Conservation (phyloP, 2,888 invertebrate species). For the Amiota minor region DNA sequence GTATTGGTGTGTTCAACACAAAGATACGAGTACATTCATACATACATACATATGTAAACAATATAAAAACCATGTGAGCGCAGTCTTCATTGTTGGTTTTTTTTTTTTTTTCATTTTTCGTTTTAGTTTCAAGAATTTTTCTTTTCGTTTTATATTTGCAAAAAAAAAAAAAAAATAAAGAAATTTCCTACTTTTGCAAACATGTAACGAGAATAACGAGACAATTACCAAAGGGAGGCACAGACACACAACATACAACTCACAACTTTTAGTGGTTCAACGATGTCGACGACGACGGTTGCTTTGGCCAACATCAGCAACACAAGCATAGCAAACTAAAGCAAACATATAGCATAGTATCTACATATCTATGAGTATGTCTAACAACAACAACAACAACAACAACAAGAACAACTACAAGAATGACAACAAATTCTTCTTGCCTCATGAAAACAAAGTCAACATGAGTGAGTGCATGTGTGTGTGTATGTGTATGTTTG, state of each 20-base stretch:
- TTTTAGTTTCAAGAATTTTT: conserved; percentile 1
- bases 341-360: conserved; percentile 8
- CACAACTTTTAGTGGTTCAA: conserved; percentile 5
- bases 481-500: conserved; percentile 1
- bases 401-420: background rate
- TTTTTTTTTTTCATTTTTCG: background rate
- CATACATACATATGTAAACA: background rate
- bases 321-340: conserved; percentile 2
- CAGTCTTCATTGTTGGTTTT: background rate
- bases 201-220: conserved; percentile 64
- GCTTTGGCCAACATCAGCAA: conserved; percentile 6
- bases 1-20: too few relatives aligned
- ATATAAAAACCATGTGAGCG: background rate
- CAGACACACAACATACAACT: background rate
- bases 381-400: background rate
- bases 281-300: background rate
- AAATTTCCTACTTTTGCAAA: conserved; percentile 49
- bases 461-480: conserved; percentile 9
- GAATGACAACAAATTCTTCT: too few relatives aligned
- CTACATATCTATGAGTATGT: too few relatives aligned
- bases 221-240: conserved; percentile 62
- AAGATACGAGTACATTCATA: too few relatives aligned
- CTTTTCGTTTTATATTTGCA: background rate
- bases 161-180: background rate
- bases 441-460: background rate